Evolutionary conservation across 2,113 vertebrate genomes (phyloP).

Genomic region (Solea senegalensis): DNA sequence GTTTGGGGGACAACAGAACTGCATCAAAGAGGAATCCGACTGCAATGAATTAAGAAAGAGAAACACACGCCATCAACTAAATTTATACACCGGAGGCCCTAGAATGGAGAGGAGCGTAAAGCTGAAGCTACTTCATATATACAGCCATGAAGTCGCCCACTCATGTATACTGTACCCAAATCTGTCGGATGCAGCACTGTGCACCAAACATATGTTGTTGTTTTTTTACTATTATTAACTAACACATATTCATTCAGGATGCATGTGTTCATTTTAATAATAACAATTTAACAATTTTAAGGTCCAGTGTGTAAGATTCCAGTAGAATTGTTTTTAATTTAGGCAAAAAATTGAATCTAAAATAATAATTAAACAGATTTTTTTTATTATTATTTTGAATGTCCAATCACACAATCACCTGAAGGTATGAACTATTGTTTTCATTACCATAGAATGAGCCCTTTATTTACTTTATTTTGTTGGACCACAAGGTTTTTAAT

Average conservation of each 20-base stretch:
- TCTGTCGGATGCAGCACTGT: conserved; percentile 83
- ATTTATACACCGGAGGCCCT: conserved; percentile 86
- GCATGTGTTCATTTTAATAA: conserved; percentile 49
- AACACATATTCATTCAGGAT: conserved; percentile 60
- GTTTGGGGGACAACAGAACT: conserved; percentile 88
- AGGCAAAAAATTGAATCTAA: conserved; percentile 2
- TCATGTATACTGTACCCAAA: conserved; percentile 83
- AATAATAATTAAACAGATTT: too few relatives aligned
- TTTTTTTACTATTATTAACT: conserved; percentile 58
- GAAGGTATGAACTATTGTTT: too few relatives aligned
- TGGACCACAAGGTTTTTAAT: too few relatives aligned
- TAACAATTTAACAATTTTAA: conserved; percentile 2
- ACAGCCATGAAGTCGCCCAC: conserved; percentile 77
- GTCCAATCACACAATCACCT: too few relatives aligned
- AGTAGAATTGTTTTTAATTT: not conserved
- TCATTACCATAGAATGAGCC: too few relatives aligned
- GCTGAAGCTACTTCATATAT: conserved; percentile 75
- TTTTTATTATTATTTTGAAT: too few relatives aligned
- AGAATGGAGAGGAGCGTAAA: conserved; percentile 78
- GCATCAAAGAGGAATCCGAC: conserved; percentile 90
- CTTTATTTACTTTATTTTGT: too few relatives aligned
- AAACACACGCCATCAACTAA: conserved; percentile 83
- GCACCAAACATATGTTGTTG: conserved; percentile 84
- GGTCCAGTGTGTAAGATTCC: too few relatives aligned
- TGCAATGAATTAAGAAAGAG: conserved; percentile 86